Evolutionary conservation across 2,888 invertebrate species (phyloP).

Genomic region (Synanthedon myopaeformis): DNA sequence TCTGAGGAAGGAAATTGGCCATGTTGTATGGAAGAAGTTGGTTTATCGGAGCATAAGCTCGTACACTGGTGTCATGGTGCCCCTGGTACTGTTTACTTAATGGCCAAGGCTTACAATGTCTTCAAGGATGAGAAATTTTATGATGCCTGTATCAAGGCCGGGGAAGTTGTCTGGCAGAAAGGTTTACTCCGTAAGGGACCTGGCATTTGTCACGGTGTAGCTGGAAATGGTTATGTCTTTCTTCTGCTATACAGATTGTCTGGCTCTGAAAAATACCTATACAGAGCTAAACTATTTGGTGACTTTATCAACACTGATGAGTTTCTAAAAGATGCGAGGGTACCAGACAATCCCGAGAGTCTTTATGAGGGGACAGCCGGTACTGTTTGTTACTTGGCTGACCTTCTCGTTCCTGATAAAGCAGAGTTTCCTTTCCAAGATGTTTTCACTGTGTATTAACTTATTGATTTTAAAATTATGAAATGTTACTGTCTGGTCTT

Average conservation of each 20-base stretch:
- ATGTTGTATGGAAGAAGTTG: conserved; percentile 78
- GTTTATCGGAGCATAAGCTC: conserved; percentile 73
- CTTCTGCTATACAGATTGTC: conserved; percentile 82
- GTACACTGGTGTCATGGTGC: conserved; percentile 95
- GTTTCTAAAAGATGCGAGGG: conserved; percentile 75
- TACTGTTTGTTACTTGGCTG: conserved; percentile 84
- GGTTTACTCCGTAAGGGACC: conserved; percentile 89
- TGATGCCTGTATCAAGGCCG: conserved; percentile 74
- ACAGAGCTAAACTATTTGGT: conserved; percentile 81
- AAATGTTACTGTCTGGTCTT: background rate
- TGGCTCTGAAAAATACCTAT: conserved; percentile 76
- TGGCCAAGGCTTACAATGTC: conserved; percentile 82
- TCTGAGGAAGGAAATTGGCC: conserved; percentile 81
- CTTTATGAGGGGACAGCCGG: conserved; percentile 91
- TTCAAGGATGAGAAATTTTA: conserved; percentile 82
- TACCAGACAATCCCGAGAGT: conserved; percentile 85
- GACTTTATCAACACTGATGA: conserved; percentile 77
- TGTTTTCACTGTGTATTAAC: conserved; percentile 58
- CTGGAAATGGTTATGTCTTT: conserved; percentile 86
- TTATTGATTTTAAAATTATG: background rate
- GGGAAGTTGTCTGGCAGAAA: conserved; percentile 84
- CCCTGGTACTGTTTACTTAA: conserved; percentile 82
- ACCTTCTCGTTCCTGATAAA: conserved; percentile 77
- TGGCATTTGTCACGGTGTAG: conserved; percentile 90
- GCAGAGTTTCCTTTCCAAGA: conserved; percentile 89